Evolutionary conservation across 2,888 invertebrate genomes (phyloP).

Genomic region (Cyrtodaria siliqua): DNA sequence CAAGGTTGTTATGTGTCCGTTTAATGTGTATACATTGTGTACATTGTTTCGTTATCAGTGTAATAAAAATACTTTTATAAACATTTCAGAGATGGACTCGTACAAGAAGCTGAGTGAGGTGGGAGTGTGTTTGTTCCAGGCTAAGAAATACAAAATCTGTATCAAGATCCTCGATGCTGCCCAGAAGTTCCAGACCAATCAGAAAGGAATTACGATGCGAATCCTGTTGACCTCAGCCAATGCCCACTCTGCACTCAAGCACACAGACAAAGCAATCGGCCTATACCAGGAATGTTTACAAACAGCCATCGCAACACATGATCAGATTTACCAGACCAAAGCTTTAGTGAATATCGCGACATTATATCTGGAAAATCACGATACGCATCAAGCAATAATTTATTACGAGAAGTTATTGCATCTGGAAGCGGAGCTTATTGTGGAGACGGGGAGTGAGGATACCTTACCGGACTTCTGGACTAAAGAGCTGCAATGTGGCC

Average conservation of each 20-base stretch:
- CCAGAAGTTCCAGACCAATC: slow-evolving; percentile 82
- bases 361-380: slow-evolving; percentile 78
- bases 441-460: slow-evolving; percentile 64
- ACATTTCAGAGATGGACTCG: slow-evolving; percentile 80
- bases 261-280: slow-evolving; percentile 78
- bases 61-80: background rate
- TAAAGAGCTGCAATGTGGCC: slow-evolving; percentile 79
- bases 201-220: slow-evolving; percentile 83
- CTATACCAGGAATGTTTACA: slow-evolving; percentile 82
- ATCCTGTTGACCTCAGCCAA: slow-evolving; percentile 81
- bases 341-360: slow-evolving; percentile 83
- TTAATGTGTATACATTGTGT: no score
- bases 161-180: slow-evolving; percentile 80
- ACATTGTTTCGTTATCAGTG: no score
- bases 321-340: slow-evolving; percentile 83
- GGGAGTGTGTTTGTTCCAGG: slow-evolving; percentile 80
- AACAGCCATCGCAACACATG: slow-evolving; percentile 82
- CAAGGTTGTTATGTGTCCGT: no score
- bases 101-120: slow-evolving; percentile 83
- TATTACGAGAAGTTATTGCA: slow-evolving; percentile 83
- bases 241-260: slow-evolving; percentile 77
- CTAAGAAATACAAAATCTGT: slow-evolving; percentile 75
- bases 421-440: slow-evolving; percentile 77
- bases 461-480: slow-evolving; percentile 82
- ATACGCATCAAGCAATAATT: slow-evolving; percentile 82